Evolutionary conservation across 1,140 invertebrate genomes (phyloP).

Genomic region (Drosophila orena): DNA sequence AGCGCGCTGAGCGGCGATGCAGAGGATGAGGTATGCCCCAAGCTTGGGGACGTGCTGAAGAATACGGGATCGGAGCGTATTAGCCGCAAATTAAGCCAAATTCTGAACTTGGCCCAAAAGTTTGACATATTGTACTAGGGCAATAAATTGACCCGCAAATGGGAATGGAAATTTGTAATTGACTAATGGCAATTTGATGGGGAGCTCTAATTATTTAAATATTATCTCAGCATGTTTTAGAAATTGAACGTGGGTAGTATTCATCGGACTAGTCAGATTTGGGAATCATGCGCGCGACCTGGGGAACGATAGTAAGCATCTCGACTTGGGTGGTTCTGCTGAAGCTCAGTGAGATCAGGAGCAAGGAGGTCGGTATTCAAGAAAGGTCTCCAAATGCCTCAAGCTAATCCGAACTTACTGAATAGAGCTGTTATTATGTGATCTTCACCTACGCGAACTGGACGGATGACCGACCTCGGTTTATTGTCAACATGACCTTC

Average conservation of each 20-base stretch:
- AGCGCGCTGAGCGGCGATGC: background rate
- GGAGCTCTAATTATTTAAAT: constrained; percentile 23
- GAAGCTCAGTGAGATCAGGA: constrained; percentile 2
- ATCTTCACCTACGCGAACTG: constrained; percentile 57
- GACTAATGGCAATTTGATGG: constrained; percentile 31
- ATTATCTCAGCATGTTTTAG: background rate
- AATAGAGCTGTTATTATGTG: constrained; percentile 55
- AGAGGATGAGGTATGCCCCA: constrained; percentile 27
- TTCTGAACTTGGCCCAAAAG: constrained; percentile 50
- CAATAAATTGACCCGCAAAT: background rate
- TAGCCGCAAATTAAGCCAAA: constrained; percentile 48
- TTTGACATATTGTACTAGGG: constrained; percentile 52
- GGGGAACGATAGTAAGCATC: background rate
- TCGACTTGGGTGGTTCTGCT: constrained; percentile 24
- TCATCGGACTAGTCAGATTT: constrained; percentile 3
- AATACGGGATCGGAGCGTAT: constrained; percentile 47
- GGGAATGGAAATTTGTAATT: background rate
- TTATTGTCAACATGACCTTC: constrained; percentile 74
- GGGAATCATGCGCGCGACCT: constrained; percentile 17
- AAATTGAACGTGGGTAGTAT: background rate
- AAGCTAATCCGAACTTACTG: too few relatives aligned
- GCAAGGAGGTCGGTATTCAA: constrained; percentile 47
- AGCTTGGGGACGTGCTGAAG: constrained; percentile 48
- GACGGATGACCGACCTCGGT: constrained; percentile 65
- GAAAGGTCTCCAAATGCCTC: too few relatives aligned